phyloP scores from a whole-genome alignment of 2,888 invertebrate species.

The Calephelis perditalis region DNA sequence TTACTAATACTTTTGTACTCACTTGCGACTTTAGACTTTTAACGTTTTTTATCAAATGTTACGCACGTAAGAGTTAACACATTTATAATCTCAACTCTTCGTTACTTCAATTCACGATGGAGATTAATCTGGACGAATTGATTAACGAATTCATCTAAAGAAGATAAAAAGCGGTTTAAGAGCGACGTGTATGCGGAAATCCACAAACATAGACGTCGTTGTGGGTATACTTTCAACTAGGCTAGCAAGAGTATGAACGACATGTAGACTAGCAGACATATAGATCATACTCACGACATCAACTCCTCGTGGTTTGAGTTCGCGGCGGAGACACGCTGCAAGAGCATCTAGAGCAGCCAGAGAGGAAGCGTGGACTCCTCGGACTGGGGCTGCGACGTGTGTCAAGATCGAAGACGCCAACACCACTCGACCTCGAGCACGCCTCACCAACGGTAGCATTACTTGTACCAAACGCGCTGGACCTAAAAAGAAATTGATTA shows the following conservation, averaged over 20 bases:
- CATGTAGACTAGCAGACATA: no score
- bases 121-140: no score
- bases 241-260: no score
- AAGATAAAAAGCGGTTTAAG: no score
- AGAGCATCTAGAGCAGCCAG: constrained; percentile 89
- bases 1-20: constrained; percentile 1
- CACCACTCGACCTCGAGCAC: constrained; percentile 88
- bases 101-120: no score
- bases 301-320: constrained; percentile 87
- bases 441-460: constrained; percentile 88
- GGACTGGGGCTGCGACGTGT: constrained; percentile 87
- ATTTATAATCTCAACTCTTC: no score
- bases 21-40: not conserved
- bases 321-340: constrained; percentile 87
- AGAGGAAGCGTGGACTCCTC: constrained; percentile 89
- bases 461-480: constrained; percentile 85
- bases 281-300: constrained; percentile 77
- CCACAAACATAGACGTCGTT: no score
- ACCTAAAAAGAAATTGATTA: constrained; percentile 51
- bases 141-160: no score
- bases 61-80: no score
- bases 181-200: no score
- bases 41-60: no score
- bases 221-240: no score
- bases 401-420: constrained; percentile 89